phyloP scores from a whole-genome alignment of 2,797 vertebrate genomes.

The Leptodactylus fallax region DNA sequence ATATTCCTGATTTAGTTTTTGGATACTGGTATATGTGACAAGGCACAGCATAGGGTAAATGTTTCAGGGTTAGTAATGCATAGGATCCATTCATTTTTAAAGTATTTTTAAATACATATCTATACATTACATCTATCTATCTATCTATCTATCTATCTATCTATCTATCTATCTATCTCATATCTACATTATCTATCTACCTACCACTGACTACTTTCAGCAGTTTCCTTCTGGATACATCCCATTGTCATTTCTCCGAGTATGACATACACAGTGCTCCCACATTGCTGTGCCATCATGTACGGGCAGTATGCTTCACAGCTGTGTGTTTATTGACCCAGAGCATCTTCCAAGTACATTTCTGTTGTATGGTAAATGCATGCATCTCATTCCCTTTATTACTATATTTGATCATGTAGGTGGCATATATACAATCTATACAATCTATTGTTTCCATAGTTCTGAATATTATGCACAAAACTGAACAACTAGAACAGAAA shows the following conservation, averaged over 20 bases:
- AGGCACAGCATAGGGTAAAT: too few species aligned
- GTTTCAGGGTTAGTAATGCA: too few species aligned
- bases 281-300: not conserved
- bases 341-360: conserved; percentile 31
- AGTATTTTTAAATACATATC: too few species aligned
- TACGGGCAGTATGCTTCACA: not conserved
- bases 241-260: not conserved
- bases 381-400: conserved; percentile 11
- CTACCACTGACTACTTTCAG: not conserved
- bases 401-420: not conserved
- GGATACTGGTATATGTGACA: too few species aligned
- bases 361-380: conserved; percentile 11
- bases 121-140: not conserved
- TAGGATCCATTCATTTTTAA: too few species aligned
- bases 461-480: not conserved
- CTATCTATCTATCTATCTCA: not conserved
- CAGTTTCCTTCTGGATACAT: not conserved
- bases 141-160: not conserved
- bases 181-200: not conserved
- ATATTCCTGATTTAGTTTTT: too few species aligned
- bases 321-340: conserved; percentile 40
- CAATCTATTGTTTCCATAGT: not conserved
- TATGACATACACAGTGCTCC: not conserved
- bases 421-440: not conserved
- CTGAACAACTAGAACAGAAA: not conserved